Conservation (phyloP, 1,140 invertebrate species). For the Diploscapter pachys region DNA sequence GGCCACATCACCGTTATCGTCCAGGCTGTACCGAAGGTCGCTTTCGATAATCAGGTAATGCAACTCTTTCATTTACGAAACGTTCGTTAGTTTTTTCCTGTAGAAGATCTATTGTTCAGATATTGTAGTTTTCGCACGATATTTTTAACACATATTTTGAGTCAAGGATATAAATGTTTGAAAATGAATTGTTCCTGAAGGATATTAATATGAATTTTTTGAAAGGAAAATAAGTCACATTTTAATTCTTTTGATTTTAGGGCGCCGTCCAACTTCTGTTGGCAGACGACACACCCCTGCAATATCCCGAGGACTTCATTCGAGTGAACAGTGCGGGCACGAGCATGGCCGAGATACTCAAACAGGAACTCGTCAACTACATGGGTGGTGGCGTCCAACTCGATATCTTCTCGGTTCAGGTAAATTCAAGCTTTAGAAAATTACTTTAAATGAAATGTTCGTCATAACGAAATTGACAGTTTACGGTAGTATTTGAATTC, state of each 20-base stretch:
- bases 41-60: slow-evolving; percentile 53
- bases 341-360: slow-evolving; percentile 33
- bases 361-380: slow-evolving; percentile 31
- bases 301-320: slow-evolving; percentile 33
- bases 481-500: no score
- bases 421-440: neutral
- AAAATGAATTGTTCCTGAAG: no score
- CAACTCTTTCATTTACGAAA: neutral
- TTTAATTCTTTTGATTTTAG: slow-evolving; percentile 16
- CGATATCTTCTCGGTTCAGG: slow-evolving; percentile 51
- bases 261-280: slow-evolving; percentile 40
- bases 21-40: slow-evolving; percentile 33
- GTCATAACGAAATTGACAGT: no score
- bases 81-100: no score
- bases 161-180: no score
- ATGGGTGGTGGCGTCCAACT: slow-evolving; percentile 37
- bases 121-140: no score
- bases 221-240: neutral
- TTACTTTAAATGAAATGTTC: neutral
- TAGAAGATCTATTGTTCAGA: no score
- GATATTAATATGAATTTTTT: no score
- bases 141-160: no score
- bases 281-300: slow-evolving; percentile 28
- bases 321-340: slow-evolving; percentile 30
- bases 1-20: slow-evolving; percentile 50